These are phyloP conservation scores for Sandelia bainsii DNA, from an alignment of 2,797 vertebrate genomes.

Conservation along the genomic window DNA sequence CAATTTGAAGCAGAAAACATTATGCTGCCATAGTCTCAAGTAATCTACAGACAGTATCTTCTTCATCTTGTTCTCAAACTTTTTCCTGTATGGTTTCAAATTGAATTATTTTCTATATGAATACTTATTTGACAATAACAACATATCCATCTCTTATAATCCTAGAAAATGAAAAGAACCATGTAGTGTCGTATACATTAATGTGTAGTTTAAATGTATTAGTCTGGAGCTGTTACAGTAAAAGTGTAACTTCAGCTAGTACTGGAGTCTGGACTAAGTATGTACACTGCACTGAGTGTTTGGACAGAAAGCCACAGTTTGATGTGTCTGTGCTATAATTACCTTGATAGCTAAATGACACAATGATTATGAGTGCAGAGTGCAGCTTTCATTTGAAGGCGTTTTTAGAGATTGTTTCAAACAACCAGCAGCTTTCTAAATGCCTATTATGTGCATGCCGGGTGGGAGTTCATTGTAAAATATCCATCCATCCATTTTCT, in stretches of 20 bases:
- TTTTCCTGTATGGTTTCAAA: no score
- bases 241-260: conserved; percentile 24
- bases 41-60: no score
- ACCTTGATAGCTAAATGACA: conserved; percentile 60
- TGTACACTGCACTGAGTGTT: conserved; percentile 44
- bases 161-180: not conserved
- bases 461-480: conserved; percentile 40
- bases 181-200: not conserved
- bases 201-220: not conserved
- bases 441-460: conserved; percentile 22
- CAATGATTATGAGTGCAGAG: conserved; percentile 64
- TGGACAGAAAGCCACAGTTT: conserved; percentile 58
- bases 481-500: no score
- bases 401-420: conserved; percentile 51
- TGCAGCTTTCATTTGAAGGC: conserved; percentile 56
- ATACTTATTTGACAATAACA: no score
- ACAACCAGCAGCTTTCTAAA: conserved; percentile 57
- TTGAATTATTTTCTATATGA: no score
- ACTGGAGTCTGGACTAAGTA: conserved; percentile 18
- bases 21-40: no score
- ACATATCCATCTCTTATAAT: not conserved
- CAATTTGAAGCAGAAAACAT: no score
- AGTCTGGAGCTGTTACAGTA: not conserved
- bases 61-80: no score
- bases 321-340: conserved; percentile 63